Conservation (phyloP, 2,797 vertebrate species). For the Lophius americanus region DNA sequence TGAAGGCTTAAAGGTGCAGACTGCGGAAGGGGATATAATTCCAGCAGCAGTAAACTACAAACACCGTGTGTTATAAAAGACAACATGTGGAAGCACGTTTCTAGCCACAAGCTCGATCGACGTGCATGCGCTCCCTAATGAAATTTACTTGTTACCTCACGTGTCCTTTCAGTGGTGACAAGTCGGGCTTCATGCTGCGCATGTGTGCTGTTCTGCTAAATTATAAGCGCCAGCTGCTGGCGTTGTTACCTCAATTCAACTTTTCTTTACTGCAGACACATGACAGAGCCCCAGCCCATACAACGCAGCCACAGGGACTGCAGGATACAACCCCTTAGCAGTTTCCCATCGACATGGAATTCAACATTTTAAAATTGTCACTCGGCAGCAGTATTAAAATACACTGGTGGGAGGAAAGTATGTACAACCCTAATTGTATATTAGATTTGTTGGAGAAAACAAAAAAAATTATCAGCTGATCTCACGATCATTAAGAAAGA, state of each 20-base stretch:
- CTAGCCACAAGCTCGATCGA: not conserved
- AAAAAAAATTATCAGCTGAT: no score
- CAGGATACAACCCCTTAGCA: no score
- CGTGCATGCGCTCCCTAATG: constrained; percentile 11
- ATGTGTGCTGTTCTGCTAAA: constrained; percentile 56
- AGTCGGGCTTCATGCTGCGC: constrained; percentile 47
- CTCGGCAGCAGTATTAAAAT: no score
- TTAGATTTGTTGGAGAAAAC: no score
- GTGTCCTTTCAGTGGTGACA: constrained; percentile 62
- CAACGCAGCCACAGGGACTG: no score
- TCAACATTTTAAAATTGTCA: no score
- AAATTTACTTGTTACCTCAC: constrained; percentile 66
- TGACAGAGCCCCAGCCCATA: not conserved
- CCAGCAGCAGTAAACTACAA: no score
- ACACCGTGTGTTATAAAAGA: no score
- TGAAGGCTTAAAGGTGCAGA: constrained; percentile 71
- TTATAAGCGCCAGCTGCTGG: constrained; percentile 64
- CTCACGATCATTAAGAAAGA: no score
- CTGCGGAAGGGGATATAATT: not conserved
- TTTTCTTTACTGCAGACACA: constrained; percentile 58
- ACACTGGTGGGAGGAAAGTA: no score
- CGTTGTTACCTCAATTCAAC: constrained; percentile 61
- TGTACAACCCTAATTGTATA: no score
- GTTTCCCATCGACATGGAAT: no score
- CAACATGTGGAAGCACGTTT: not conserved